Evolutionary conservation across 1,140 invertebrate species (phyloP).

Genomic region (Drosophila mojavensis): DNA sequence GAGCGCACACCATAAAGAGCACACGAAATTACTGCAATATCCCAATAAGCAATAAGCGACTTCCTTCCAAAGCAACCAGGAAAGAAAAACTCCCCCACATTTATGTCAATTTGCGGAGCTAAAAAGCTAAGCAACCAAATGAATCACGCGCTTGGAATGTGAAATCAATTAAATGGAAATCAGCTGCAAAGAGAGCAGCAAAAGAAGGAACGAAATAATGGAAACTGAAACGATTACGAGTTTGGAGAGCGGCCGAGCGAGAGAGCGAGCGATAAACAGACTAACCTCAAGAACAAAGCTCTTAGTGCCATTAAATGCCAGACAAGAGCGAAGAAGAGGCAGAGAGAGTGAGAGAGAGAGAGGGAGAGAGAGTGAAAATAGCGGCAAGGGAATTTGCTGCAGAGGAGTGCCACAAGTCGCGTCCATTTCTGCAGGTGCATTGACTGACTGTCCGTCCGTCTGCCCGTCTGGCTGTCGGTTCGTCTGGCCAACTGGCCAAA

Average conservation of each 20-base stretch:
- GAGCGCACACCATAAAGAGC: no score
- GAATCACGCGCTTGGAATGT: constrained; percentile 63
- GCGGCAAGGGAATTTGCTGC: not conserved
- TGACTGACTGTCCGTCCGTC: constrained; percentile 36
- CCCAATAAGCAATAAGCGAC: not conserved
- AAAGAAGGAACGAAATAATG: constrained; percentile 1
- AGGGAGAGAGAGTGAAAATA: not conserved
- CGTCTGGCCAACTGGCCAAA: constrained; percentile 16
- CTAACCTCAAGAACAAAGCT: constrained; percentile 2
- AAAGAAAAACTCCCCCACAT: constrained; percentile 7
- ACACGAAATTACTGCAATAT: no score
- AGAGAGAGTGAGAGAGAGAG: not conserved
- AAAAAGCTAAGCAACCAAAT: constrained; percentile 22
- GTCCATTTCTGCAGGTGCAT: constrained; percentile 63
- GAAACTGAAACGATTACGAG: constrained; percentile 19
- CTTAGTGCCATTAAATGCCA: constrained; percentile 39
- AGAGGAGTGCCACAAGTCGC: constrained; percentile 5
- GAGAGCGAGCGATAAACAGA: constrained; percentile 13
- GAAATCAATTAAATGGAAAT: constrained; percentile 73
- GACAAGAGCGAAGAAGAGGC: not conserved
- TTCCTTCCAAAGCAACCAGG: not conserved
- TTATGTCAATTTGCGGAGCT: constrained; percentile 2
- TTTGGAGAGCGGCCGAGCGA: not conserved
- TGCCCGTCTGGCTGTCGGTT: constrained; percentile 10
- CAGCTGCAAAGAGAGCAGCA: constrained; percentile 28